These are phyloP conservation scores for Grammomys surdaster DNA, from an alignment of 2,113 vertebrate genomes.

Conservation along the genomic window DNA sequence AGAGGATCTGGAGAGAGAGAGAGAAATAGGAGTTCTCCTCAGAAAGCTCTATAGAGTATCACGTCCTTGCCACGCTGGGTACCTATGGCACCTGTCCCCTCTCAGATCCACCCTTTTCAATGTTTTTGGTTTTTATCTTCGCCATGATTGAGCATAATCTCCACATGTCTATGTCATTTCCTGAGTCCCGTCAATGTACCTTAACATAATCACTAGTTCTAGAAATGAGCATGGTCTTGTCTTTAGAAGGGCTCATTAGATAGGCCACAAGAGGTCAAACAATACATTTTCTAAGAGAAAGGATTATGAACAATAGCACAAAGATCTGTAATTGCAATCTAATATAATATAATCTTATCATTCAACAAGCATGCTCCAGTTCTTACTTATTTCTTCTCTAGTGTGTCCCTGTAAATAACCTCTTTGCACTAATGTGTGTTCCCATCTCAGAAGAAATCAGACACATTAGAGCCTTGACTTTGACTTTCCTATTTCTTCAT, in stretches of 20 bases:
- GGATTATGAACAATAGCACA: not conserved
- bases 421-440: not conserved
- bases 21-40: not conserved
- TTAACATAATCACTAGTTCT: not conserved
- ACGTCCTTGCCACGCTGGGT: not conserved
- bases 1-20: not conserved
- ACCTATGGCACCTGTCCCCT: not conserved
- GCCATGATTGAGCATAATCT: not conserved
- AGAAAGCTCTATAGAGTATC: not conserved
- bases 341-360: not conserved
- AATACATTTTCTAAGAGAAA: not conserved
- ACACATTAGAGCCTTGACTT: not conserved
- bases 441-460: not conserved
- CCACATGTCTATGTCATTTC: not conserved
- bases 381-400: not conserved
- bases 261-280: not conserved
- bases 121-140: not conserved
- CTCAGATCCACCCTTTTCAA: not conserved
- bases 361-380: not conserved
- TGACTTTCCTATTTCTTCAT: not conserved
- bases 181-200: not conserved
- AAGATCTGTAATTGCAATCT: not conserved
- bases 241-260: not conserved
- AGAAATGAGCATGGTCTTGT: not conserved
- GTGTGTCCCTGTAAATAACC: not conserved